Evolutionary conservation across 2,888 invertebrate species (phyloP).

Genomic region (Epirrita christyi): DNA sequence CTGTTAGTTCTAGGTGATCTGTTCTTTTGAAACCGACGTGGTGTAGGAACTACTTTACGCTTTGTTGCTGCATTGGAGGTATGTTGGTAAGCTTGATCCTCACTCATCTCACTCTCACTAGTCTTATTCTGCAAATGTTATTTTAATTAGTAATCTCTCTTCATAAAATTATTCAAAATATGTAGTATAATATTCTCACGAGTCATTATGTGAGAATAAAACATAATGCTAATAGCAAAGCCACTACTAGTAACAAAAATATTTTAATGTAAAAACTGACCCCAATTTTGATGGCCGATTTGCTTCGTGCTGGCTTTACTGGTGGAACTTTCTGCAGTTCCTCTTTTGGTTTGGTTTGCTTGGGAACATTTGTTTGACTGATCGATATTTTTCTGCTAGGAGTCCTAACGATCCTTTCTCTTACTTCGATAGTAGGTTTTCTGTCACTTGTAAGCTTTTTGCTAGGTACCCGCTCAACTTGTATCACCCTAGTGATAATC

Average conservation of each 20-base stretch:
- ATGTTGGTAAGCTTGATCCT: slow-evolving; percentile 70
- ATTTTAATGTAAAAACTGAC: slow-evolving; percentile 78
- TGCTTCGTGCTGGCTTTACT: slow-evolving; percentile 79
- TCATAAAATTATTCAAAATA: slow-evolving; percentile 49
- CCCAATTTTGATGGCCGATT: slow-evolving; percentile 79
- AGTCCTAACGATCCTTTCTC: slow-evolving; percentile 75
- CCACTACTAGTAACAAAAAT: slow-evolving; percentile 66
- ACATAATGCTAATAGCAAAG: slow-evolving; percentile 76
- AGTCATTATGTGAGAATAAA: slow-evolving; percentile 59
- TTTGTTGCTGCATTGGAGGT: slow-evolving; percentile 54
- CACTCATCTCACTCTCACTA: slow-evolving; percentile 85
- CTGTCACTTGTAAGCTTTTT: slow-evolving; percentile 67
- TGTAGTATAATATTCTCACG: slow-evolving; percentile 51
- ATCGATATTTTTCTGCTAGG: slow-evolving; percentile 66
- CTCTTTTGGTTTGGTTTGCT: slow-evolving; percentile 55
- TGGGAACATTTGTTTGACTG: slow-evolving; percentile 47
- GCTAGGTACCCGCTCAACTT: slow-evolving; percentile 76
- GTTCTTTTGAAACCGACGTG: slow-evolving; percentile 73
- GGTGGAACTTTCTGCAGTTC: slow-evolving; percentile 70
- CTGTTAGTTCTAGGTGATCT: slow-evolving; percentile 78
- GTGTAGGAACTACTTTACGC: slow-evolving; percentile 72
- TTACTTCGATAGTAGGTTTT: slow-evolving; percentile 71
- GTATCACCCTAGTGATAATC: slow-evolving; percentile 75
- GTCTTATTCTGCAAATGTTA: slow-evolving; percentile 82
- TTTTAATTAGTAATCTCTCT: slow-evolving; percentile 65